Evolutionary conservation across 37 sponge, comb jelly and placozoan genomes (phyloP), one percentile per base, ranked within the genome.

Genomic region (Halisarca cf. caerulea): DNA sequence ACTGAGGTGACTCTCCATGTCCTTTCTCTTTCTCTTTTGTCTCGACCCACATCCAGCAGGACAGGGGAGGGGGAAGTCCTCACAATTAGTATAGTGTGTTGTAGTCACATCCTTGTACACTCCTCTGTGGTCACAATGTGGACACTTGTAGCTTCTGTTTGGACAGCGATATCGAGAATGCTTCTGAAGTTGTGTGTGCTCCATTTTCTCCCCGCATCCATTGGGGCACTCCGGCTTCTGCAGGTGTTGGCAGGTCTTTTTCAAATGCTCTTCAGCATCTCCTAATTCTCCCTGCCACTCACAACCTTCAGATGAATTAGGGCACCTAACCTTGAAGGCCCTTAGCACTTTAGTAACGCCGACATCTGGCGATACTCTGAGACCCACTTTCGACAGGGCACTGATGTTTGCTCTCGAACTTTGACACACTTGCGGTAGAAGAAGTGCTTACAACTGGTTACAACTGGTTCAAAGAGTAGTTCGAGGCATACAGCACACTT

Each of bases 1-100:
- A 7, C 6, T 20, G 6, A 74, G 77, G 24, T 74, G 77, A 4
- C 24, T 37, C 43, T 23, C 45, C 45, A 74, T 74, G 7, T 40
- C 24, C 1, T 3, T 23, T 2, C 77, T 32, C 42, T 3, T 2
- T 20, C 6, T 28, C 32, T 43, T 44, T 6, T 40, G 0, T 32
- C 28, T 18, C n/a, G n/a, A n/a, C n/a, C 51, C 51, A 74, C 77
- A 74, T n/a, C 77, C 77, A 39, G 77, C 44, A 1, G 77, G 77
- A 40, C 77, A 74, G 18, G 43, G 1, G 21, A 74, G 42, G 15
- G 77, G 77, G 45, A 74, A 43, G 21, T 23, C n/a, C 20, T 2
- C 11, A 43, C 77, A 74, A 18, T 42, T 23, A 2, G 77, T 41
- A 39, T n/a, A 74, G 42, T 41, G 77, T 32, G 72, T 71, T 23